Conservation (phyloP, 2,113 vertebrate genomes). For the Lagopus leucura region DNA sequence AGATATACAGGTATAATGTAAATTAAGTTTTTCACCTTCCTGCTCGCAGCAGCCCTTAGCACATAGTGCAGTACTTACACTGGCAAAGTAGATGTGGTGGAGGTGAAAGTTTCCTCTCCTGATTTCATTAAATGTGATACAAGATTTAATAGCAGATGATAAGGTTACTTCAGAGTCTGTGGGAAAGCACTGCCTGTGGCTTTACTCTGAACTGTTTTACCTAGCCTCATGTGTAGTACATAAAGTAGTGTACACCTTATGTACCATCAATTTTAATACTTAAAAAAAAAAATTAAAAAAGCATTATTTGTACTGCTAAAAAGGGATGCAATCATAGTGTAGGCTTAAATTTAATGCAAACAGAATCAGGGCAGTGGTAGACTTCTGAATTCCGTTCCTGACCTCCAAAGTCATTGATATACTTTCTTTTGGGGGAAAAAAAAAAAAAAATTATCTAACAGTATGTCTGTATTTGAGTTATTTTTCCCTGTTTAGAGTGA, state of each 20-base stretch:
- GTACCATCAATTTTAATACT: neutral
- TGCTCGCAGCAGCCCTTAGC: neutral
- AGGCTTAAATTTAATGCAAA: neutral
- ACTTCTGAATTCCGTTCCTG: neutral
- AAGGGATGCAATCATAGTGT: neutral
- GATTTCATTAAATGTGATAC: neutral
- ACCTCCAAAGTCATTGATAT: neutral
- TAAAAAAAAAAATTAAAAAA: neutral
- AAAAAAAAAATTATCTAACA: neutral
- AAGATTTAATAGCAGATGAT: neutral
- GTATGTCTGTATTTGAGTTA: neutral
- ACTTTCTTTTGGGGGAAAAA: neutral
- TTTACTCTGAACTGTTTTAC: neutral
- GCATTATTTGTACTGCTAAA: neutral
- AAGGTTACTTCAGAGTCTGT: neutral
- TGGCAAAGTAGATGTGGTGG: neutral
- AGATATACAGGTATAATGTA: neutral
- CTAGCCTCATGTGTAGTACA: neutral
- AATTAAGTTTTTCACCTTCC: neutral
- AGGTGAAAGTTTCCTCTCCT: neutral
- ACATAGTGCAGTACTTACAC: neutral
- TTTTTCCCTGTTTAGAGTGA: neutral
- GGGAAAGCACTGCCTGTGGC: neutral
- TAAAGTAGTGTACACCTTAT: neutral
- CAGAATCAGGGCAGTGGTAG: neutral